Evolutionary conservation across 2,113 vertebrate species (phyloP).

Genomic region (Lophochroa leadbeateri): DNA sequence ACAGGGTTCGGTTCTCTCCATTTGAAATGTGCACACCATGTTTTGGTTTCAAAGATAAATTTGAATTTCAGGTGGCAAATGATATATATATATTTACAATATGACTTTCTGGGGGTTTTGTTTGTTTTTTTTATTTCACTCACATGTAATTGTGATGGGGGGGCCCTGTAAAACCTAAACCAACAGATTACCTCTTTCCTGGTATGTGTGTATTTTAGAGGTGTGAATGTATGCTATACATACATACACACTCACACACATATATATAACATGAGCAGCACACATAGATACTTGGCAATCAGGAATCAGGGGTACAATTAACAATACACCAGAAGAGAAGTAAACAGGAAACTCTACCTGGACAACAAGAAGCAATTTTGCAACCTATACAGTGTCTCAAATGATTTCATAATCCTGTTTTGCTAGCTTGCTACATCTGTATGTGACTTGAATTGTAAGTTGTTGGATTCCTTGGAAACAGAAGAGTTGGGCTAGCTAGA

Average conservation of each 20-base stretch:
- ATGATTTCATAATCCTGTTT: slow-evolving; percentile 37
- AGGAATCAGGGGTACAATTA: slow-evolving; percentile 44
- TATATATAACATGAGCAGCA: slow-evolving; percentile 59
- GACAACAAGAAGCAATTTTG: slow-evolving; percentile 47
- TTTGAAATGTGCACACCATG: neutral
- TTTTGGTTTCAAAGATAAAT: neutral
- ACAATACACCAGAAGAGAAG: slow-evolving; percentile 47
- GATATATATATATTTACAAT: neutral
- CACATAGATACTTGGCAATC: slow-evolving; percentile 30
- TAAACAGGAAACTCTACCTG: slow-evolving; percentile 46
- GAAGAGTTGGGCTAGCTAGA: neutral
- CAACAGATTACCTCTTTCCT: slow-evolving; percentile 1
- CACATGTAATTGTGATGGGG: neutral
- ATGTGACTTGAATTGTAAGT: neutral
- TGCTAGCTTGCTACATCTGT: slow-evolving; percentile 7
- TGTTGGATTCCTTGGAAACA: slow-evolving; percentile 28
- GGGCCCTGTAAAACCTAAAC: neutral
- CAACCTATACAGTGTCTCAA: slow-evolving; percentile 20
- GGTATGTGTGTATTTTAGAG: neutral
- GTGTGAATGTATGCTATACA: slow-evolving; percentile 22
- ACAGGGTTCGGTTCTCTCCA: neutral
- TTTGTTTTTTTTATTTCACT: neutral
- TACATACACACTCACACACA: slow-evolving; percentile 28
- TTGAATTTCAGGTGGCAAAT: neutral
- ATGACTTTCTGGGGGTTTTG: neutral